Conservation (phyloP, 1,140 invertebrate species). For the Chironomus striatipennis region DNA sequence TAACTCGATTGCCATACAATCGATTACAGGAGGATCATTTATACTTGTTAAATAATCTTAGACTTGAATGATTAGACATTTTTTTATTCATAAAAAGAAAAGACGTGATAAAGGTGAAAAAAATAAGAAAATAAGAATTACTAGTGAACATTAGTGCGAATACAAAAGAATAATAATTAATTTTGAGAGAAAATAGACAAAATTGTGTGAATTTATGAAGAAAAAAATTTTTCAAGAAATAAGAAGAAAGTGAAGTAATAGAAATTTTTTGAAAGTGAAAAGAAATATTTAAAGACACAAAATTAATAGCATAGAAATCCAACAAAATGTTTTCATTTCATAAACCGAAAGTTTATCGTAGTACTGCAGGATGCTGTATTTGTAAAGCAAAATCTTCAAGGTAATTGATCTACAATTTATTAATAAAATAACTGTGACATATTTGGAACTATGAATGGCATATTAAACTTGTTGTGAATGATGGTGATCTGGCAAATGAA, state of each 20-base stretch:
- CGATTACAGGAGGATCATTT: constrained; percentile 5
- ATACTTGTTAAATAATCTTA: background rate
- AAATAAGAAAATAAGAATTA: background rate
- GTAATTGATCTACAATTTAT: constrained; percentile 32
- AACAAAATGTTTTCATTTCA: constrained; percentile 78
- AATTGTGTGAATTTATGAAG: background rate
- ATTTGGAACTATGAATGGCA: too few species aligned
- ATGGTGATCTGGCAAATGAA: too few species aligned
- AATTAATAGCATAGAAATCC: background rate
- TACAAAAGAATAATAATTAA: background rate
- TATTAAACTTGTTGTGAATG: too few species aligned
- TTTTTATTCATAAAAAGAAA: background rate
- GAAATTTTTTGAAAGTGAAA: background rate
- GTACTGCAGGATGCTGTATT: constrained; percentile 76
- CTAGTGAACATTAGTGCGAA: constrained; percentile 4
- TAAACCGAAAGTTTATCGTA: constrained; percentile 81
- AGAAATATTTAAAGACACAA: background rate
- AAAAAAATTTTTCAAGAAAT: background rate
- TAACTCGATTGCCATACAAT: background rate
- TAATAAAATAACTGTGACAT: too few species aligned
- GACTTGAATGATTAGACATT: background rate
- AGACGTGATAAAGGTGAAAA: background rate
- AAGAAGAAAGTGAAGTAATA: background rate
- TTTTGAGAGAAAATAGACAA: background rate
- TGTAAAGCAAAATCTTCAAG: constrained; percentile 82